Conservation (phyloP, 2,113 vertebrate genomes). For the Clarias magur region DNA sequence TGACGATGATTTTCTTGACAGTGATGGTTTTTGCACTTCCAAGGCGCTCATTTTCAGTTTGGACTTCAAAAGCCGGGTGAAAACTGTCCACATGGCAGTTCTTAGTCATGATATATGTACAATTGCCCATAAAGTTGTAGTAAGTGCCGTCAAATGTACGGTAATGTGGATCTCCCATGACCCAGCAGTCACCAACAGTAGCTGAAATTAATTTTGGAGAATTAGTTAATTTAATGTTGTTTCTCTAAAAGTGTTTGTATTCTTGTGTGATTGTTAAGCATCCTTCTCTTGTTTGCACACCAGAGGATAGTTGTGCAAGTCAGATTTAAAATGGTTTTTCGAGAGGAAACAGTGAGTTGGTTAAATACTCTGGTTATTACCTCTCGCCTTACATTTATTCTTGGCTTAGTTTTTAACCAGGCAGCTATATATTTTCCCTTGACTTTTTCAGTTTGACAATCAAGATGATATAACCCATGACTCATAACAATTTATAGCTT, state of each 20-base stretch:
- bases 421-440: background rate
- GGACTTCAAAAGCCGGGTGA: slow-evolving; percentile 64
- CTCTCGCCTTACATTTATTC: background rate
- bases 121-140: slow-evolving; percentile 74
- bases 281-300: background rate
- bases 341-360: background rate
- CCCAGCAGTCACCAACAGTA: slow-evolving; percentile 64
- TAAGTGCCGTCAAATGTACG: slow-evolving; percentile 65
- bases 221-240: background rate
- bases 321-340: background rate
- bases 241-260: background rate
- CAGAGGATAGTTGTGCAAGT: background rate
- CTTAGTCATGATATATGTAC: slow-evolving; percentile 69
- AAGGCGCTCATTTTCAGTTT: slow-evolving; percentile 73
- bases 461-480: background rate
- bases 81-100: slow-evolving; percentile 52
- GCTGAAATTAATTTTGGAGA: background rate
- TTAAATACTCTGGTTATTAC: background rate
- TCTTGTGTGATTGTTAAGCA: background rate
- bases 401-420: background rate
- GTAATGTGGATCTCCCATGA: slow-evolving; percentile 73
- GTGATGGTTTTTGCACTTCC: slow-evolving; percentile 64
- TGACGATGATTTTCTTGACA: slow-evolving; percentile 67
- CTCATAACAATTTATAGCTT: background rate
- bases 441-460: background rate